Evolutionary conservation across 1,140 invertebrate species (phyloP).

Genomic region (Drosophila mauritiana): DNA sequence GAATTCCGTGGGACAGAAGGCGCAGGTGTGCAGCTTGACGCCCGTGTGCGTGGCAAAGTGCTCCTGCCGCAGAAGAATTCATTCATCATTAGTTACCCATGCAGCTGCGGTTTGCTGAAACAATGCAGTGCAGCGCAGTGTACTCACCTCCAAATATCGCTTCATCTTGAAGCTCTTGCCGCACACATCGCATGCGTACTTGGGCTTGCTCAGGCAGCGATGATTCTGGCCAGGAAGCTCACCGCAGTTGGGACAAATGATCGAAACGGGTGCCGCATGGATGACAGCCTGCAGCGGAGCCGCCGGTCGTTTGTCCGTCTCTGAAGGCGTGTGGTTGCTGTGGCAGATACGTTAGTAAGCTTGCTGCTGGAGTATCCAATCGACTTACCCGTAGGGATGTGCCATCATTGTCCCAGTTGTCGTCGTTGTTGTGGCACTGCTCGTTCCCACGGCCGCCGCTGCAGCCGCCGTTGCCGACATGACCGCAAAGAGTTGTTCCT

Average conservation of each 20-base stretch:
- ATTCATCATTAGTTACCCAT: neutral
- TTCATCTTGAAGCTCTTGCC: constrained; percentile 76
- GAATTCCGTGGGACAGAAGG: constrained; percentile 80
- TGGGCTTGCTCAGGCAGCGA: constrained; percentile 62
- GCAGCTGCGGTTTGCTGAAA: neutral
- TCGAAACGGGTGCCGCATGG: constrained; percentile 1
- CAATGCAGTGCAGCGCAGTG: neutral
- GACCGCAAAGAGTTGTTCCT: constrained; percentile 49
- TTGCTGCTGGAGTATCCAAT: neutral
- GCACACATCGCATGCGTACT: constrained; percentile 71
- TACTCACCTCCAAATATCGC: constrained; percentile 65
- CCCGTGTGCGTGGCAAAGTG: constrained; percentile 84
- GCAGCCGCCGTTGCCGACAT: constrained; percentile 36
- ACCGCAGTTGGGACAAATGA: constrained; percentile 57
- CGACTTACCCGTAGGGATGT: constrained; percentile 36
- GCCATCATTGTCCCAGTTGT: constrained; percentile 1
- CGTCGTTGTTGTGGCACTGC: constrained; percentile 12
- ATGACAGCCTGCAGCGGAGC: constrained; percentile 3
- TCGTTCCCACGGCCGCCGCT: constrained; percentile 10
- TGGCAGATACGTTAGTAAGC: neutral
- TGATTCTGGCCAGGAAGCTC: constrained; percentile 57
- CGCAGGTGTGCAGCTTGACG: constrained; percentile 79
- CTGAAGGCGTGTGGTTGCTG: constrained; percentile 13
- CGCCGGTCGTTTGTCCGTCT: constrained; percentile 40
- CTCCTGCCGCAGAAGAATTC: constrained; percentile 38